These are phyloP conservation scores for Crocidura indochinensis DNA, from an alignment of 2,797 vertebrate genomes.

Conservation along the genomic window DNA sequence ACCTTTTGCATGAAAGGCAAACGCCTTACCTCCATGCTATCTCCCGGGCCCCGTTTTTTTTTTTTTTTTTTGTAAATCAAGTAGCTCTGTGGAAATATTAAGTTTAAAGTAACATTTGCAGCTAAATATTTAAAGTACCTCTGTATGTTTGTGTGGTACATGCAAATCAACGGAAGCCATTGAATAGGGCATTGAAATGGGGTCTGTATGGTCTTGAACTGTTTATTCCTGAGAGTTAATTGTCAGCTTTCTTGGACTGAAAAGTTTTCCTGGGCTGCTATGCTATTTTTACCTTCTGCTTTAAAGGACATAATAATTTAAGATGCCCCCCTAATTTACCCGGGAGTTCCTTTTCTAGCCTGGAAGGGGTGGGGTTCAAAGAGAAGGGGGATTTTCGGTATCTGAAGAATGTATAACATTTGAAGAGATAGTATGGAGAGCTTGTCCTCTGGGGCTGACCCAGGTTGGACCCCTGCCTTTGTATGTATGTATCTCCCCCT, in stretches of 20 bases:
- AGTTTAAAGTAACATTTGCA: slow-evolving; percentile 83
- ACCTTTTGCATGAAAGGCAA: too few species aligned
- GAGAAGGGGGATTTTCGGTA: slow-evolving; percentile 63
- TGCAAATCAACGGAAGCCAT: slow-evolving; percentile 56
- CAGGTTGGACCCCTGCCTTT: too few species aligned
- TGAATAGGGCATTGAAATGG: neutral
- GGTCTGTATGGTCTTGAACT: neutral
- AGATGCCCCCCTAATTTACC: slow-evolving; percentile 72
- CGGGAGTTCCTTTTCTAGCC: slow-evolving; percentile 67
- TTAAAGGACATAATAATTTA: slow-evolving; percentile 70
- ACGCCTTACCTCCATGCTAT: too few species aligned
- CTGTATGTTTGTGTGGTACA: slow-evolving; percentile 47
- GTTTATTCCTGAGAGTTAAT: slow-evolving; percentile 16
- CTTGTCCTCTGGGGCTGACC: too few species aligned
- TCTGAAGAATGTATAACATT: slow-evolving; percentile 21
- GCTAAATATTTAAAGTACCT: slow-evolving; percentile 75
- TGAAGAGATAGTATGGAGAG: too few species aligned
- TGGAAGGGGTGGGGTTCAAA: neutral
- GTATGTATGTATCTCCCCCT: too few species aligned
- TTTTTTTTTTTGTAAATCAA: slow-evolving; percentile 62
- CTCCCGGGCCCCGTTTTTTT: too few species aligned
- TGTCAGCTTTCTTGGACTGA: slow-evolving; percentile 38
- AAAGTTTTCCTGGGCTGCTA: slow-evolving; percentile 62
- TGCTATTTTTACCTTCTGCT: slow-evolving; percentile 71
- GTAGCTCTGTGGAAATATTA: slow-evolving; percentile 82